These are phyloP conservation scores for Syngnathus scovelli DNA, from an alignment of 2,113 vertebrate genomes.

Conservation along the genomic window DNA sequence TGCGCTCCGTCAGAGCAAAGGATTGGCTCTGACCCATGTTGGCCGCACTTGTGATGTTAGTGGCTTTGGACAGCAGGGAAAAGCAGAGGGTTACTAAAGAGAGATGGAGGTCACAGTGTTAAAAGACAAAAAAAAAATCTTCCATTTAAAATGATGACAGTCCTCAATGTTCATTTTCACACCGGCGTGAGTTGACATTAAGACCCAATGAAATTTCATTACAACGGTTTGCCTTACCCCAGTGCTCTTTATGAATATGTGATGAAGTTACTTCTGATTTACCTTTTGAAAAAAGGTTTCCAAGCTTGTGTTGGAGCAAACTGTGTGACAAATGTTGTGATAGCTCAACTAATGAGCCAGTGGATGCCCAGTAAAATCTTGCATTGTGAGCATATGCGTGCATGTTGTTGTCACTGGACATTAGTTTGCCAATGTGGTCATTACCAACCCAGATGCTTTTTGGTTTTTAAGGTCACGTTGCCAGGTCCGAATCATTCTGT, in stretches of 20 bases:
- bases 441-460: constrained; percentile 3
- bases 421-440: not conserved
- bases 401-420: not conserved
- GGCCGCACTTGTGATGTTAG: constrained; percentile 53
- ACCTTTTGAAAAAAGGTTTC: not conserved
- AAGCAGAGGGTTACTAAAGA: constrained; percentile 50
- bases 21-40: constrained; percentile 62
- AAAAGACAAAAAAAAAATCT: constrained; percentile 33
- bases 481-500: constrained; percentile 7
- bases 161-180: constrained; percentile 20
- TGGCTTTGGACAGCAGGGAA: constrained; percentile 55
- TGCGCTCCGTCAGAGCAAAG: constrained; percentile 65
- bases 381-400: not conserved
- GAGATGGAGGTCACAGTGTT: constrained; percentile 41
- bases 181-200: constrained; percentile 9
- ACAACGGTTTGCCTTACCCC: constrained; percentile 23
- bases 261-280: constrained; percentile 22
- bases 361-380: constrained; percentile 1
- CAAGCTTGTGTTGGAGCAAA: constrained; percentile 9
- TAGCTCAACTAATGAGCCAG: constrained; percentile 1
- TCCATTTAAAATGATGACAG: constrained; percentile 44
- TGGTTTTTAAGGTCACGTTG: constrained; percentile 16
- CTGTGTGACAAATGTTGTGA: constrained; percentile 2
- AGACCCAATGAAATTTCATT: constrained; percentile 25
- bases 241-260: constrained; percentile 31